Percentiles rank a stretch among this genome's conserved stretches.
Evolutionary conservation across 2,797 vertebrate genomes (phyloP).

Genomic region (Acanthiza pusilla): DNA sequence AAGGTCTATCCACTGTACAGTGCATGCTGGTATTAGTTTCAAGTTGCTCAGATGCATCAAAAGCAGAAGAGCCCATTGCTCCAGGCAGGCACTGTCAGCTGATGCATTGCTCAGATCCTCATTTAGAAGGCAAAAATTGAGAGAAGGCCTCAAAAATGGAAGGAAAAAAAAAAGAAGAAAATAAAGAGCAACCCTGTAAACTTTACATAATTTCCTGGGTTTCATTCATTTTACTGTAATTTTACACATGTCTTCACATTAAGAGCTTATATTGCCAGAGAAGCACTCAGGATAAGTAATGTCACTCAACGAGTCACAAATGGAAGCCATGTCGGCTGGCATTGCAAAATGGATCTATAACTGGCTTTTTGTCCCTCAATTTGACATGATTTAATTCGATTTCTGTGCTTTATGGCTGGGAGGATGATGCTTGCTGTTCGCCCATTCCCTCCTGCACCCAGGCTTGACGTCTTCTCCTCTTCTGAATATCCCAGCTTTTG

Average conservation of each 20-base stretch:
- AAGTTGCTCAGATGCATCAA: slow-evolving; percentile 23
- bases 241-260: slow-evolving; percentile 58
- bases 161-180: neutral
- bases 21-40: neutral
- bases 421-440: slow-evolving; percentile 40
- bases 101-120: neutral
- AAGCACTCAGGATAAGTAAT: slow-evolving; percentile 71
- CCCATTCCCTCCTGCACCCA: neutral
- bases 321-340: slow-evolving; percentile 63
- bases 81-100: neutral
- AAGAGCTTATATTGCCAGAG: slow-evolving; percentile 66
- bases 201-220: slow-evolving; percentile 32
- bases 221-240: slow-evolving; percentile 60
- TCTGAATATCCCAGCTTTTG: neutral
- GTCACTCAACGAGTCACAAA: slow-evolving; percentile 69
- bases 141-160: neutral
- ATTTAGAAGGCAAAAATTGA: slow-evolving; percentile 20
- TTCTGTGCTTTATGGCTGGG: slow-evolving; percentile 69
- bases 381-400: slow-evolving; percentile 76
- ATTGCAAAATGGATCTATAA: slow-evolving; percentile 74
- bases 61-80: neutral
- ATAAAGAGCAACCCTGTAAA: neutral
- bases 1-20: neutral
- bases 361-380: slow-evolving; percentile 73
- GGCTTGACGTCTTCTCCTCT: neutral